Percentiles rank a stretch among this genome's conserved stretches.
Conservation (phyloP, 2,797 vertebrate species). For the Sebastes minor region DNA sequence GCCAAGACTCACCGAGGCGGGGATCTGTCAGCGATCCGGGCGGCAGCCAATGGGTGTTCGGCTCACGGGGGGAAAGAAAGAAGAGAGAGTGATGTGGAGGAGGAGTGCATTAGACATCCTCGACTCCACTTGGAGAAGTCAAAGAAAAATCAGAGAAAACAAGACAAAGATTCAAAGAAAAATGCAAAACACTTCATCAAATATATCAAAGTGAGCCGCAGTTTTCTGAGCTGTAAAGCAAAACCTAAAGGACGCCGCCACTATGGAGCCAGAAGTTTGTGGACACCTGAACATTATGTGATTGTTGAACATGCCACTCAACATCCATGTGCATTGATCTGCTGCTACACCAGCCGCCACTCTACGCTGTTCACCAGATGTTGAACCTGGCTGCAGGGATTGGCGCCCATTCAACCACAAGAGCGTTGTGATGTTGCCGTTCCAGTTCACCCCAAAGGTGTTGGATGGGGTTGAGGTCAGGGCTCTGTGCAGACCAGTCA, state of each 20-base stretch:
- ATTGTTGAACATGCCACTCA: background rate
- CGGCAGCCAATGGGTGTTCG: slow-evolving; percentile 22
- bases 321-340: background rate
- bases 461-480: background rate
- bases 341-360: background rate
- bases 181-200: slow-evolving; percentile 20
- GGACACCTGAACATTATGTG: background rate
- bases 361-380: background rate
- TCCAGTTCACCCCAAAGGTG: background rate
- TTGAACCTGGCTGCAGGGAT: background rate
- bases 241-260: background rate
- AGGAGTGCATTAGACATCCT: slow-evolving; percentile 11
- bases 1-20: slow-evolving; percentile 57
- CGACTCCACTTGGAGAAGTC: background rate
- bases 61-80: background rate
- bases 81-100: slow-evolving; percentile 2
- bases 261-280: background rate
- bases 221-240: background rate
- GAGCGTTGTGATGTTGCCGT: background rate
- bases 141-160: background rate
- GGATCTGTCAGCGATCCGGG: slow-evolving; percentile 48
- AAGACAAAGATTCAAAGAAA: background rate
- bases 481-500: background rate
- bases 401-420: background rate
- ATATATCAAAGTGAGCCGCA: background rate